Evolutionary conservation across 2,113 vertebrate genomes (phyloP).

Genomic region (Actenoides lindsayi): DNA sequence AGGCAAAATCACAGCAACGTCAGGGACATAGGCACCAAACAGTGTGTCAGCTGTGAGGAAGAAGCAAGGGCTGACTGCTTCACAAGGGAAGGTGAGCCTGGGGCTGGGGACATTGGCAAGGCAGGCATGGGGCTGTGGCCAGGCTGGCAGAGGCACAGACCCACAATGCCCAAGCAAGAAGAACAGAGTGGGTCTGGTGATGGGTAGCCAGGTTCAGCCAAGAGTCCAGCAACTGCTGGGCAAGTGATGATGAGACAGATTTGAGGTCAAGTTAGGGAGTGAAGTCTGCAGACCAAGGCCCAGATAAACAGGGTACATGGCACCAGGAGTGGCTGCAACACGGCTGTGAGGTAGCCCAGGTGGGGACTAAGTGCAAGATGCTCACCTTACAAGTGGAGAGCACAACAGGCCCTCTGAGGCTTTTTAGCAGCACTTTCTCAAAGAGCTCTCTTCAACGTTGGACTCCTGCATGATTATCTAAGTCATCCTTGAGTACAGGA

Average conservation of each 20-base stretch:
- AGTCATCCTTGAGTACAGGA: neutral
- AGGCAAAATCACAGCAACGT: neutral
- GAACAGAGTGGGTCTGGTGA: neutral
- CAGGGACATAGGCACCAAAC: neutral
- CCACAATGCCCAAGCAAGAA: neutral
- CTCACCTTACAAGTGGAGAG: neutral
- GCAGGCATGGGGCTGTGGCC: neutral
- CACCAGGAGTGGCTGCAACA: neutral
- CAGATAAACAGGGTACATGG: neutral
- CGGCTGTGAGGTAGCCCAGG: neutral
- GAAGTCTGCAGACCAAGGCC: neutral
- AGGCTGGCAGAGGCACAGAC: neutral
- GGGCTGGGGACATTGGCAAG: neutral
- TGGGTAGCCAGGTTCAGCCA: neutral
- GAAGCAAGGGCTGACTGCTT: neutral
- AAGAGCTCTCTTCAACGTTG: neutral
- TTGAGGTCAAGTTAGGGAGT: neutral
- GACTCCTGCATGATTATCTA: neutral
- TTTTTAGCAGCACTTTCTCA: neutral
- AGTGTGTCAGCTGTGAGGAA: neutral
- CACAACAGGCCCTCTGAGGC: neutral
- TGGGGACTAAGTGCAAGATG: neutral
- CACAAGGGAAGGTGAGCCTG: neutral
- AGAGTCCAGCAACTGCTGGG: neutral
- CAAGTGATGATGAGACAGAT: fast-evolving